A percentile compares a stretch with the other conserved stretches of the same genome.
phyloP scores from a whole-genome alignment of 2,888 invertebrate species.

The Pammene fasciana region DNA sequence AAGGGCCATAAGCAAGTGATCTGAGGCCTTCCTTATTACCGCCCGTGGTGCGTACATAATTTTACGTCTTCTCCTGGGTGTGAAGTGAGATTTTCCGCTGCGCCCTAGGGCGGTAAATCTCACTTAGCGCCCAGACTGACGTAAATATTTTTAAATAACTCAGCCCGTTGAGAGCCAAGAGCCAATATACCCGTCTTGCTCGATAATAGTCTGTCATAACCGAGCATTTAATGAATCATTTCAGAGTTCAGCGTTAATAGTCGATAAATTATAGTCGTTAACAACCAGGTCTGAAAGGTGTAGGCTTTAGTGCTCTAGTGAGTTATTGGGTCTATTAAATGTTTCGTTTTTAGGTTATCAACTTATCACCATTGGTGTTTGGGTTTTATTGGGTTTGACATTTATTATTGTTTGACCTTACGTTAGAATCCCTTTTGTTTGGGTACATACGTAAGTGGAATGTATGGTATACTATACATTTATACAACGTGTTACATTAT shows the following conservation, averaged over 20 bases:
- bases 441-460: too few species aligned
- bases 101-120: too few species aligned
- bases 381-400: constrained; percentile 8
- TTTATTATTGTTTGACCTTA: constrained; percentile 4
- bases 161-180: not conserved
- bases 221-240: constrained; percentile 55
- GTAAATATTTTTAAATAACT: not conserved
- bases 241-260: constrained; percentile 51
- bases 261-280: constrained; percentile 54
- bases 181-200: constrained; percentile 34
- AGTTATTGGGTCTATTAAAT: constrained; percentile 37
- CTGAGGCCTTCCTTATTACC: too few species aligned
- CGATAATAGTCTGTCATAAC: constrained; percentile 55
- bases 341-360: constrained; percentile 31
- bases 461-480: too few species aligned
- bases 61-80: too few species aligned
- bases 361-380: not conserved
- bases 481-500: too few species aligned
- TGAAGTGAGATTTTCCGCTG: too few species aligned
- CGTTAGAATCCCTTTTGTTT: not conserved
- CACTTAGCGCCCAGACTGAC: too few species aligned
- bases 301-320: constrained; percentile 35
- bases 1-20: too few species aligned
- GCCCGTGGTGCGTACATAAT: too few species aligned
- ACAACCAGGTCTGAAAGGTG: constrained; percentile 44